Base-by-base conservation (phyloP, 2,888 invertebrate species). In the Fragum sueziense region DNA sequence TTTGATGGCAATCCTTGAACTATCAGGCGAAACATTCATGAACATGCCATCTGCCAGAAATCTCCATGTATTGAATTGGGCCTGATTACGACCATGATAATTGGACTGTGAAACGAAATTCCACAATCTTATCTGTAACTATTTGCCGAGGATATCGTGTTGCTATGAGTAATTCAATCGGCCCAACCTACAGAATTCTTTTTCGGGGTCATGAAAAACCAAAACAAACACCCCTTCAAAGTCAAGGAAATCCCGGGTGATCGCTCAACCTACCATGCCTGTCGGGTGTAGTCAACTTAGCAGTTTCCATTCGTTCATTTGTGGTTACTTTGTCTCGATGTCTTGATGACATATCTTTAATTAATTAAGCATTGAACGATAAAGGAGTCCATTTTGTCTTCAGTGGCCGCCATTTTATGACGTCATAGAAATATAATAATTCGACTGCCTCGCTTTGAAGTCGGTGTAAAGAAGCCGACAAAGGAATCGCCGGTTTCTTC, bases 391-490 rank as follows among this genome's bases (percentile, higher is more conserved):
- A 86, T 85, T 85, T 82, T 80, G 79, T 79, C 85, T 86, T 84
- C 84, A 84, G 88, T 85, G 85, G 88, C 88, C 88, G 88, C 88
- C 88, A 88, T 88, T 87, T 88, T 72, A 82, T 87, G 87, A 88
- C 88, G 86, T 87, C 87, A 88, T 79, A 77, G 27, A 33, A 65
- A 65, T 65, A 87, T 87, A 84, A 85, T 82, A 82, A 87, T 82
- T 62, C 73, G 73, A 81, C 51, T 27, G 69, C 83, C 86, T 87
- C 86, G 82, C 68, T 82, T 78, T 51, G 72, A 65, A 61, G 51
- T 65, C 65, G 41, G 65, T 37, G 34, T 41, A 41, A 41, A 41
- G 22, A 20, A 65, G 65, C 65, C 65, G 65, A 65, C 65, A 65
- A 72, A 72, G 65, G 62, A 62, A 52, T 33, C 37, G 0, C 70